A percentile compares a stretch with the other conserved stretches of the same genome.
These are phyloP conservation scores for Sinodicranocentrus sp. DNA, from an alignment of 2,888 invertebrate genomes.

Conservation along the genomic window DNA sequence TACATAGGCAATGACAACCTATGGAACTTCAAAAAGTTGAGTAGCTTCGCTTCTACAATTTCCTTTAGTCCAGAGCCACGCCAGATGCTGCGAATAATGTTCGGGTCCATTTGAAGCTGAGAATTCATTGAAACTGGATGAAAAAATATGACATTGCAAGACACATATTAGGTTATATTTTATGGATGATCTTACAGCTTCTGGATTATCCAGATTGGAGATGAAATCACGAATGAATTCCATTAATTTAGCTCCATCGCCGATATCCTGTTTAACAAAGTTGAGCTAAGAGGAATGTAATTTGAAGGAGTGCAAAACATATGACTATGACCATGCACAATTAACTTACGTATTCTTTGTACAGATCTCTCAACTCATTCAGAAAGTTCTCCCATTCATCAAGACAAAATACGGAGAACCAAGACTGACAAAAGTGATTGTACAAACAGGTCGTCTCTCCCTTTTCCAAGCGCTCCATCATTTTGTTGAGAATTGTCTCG, in stretches of 20 bases:
- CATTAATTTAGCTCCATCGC: slow-evolving; percentile 54
- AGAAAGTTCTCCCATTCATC: slow-evolving; percentile 81
- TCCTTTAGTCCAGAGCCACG: slow-evolving; percentile 69
- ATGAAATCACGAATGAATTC: slow-evolving; percentile 71
- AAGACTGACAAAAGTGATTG: slow-evolving; percentile 84
- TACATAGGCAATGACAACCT: slow-evolving; percentile 71
- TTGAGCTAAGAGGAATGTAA: slow-evolving; percentile 11
- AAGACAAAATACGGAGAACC: slow-evolving; percentile 83
- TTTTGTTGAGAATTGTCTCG: slow-evolving; percentile 85
- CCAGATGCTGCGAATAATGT: slow-evolving; percentile 73
- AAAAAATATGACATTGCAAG: not conserved
- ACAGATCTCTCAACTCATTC: slow-evolving; percentile 63
- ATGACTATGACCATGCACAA: not conserved
- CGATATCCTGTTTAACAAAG: slow-evolving; percentile 60
- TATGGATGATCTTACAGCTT: slow-evolving; percentile 56
- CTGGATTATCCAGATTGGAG: slow-evolving; percentile 68
- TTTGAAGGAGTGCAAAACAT: not conserved
- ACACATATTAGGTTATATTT: not conserved
- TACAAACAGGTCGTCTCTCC: slow-evolving; percentile 84
- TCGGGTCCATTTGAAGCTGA: slow-evolving; percentile 72
- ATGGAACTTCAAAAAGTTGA: slow-evolving; percentile 74
- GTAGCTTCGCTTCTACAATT: slow-evolving; percentile 70
- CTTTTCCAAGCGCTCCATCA: slow-evolving; percentile 82
- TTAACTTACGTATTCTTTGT: slow-evolving; percentile 45
- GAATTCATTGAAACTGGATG: not conserved